Evolutionary conservation across 2,888 invertebrate species (phyloP).

Genomic region (Protonemura montana): DNA sequence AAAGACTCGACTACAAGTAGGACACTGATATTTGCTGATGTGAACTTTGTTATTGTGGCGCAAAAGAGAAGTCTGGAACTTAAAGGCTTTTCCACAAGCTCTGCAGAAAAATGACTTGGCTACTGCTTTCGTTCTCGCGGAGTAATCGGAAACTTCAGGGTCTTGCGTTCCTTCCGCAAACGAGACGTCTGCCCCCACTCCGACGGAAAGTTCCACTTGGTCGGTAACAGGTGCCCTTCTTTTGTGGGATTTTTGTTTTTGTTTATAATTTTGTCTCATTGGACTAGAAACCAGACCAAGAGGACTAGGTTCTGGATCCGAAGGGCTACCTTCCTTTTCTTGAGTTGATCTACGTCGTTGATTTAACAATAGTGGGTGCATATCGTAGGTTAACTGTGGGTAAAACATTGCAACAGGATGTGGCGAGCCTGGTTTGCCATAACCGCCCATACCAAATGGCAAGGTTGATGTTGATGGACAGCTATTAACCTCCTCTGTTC

Average conservation of each 20-base stretch:
- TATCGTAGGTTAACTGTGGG: conserved; percentile 52
- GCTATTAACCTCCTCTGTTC: conserved; percentile 47
- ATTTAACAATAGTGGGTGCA: conserved; percentile 51
- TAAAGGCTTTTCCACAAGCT: conserved; percentile 53
- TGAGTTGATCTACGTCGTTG: conserved; percentile 46
- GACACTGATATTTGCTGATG: conserved; percentile 53
- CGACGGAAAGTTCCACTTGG: conserved; percentile 31
- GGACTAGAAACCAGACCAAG: conserved; percentile 43
- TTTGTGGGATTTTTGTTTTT: conserved; percentile 41
- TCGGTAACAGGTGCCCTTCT: conserved; percentile 35
- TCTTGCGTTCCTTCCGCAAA: conserved; percentile 41
- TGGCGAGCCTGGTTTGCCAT: conserved; percentile 49
- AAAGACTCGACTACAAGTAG: conserved; percentile 53
- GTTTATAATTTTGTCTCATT: conserved; percentile 42
- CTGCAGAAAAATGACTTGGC: conserved; percentile 52
- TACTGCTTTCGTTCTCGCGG: conserved; percentile 47
- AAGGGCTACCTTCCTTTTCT: conserved; percentile 43
- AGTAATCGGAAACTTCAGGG: conserved; percentile 45
- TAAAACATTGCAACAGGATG: conserved; percentile 52
- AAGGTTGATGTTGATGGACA: conserved; percentile 50
- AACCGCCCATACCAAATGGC: conserved; percentile 50
- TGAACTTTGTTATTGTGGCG: conserved; percentile 54
- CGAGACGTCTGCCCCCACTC: conserved; percentile 30
- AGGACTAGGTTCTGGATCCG: conserved; percentile 35
- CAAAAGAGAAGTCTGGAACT: conserved; percentile 53